A percentile compares a stretch with the other conserved stretches of the same genome.
Evolutionary conservation across 2,113 vertebrate species (phyloP).

Genomic region (Phycodurus eques): DNA sequence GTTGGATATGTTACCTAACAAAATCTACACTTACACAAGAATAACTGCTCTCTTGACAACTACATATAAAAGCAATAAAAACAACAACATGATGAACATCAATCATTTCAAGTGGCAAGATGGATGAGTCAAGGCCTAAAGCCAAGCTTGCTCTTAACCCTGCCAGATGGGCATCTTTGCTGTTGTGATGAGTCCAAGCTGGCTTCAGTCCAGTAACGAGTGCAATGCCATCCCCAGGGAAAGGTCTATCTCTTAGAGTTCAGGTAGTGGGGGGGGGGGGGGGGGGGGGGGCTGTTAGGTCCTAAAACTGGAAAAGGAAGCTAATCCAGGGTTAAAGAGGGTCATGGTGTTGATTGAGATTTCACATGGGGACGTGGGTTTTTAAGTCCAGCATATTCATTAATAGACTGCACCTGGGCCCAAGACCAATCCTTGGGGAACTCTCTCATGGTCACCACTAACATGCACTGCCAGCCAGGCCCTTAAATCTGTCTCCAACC

Average conservation of each 20-base stretch:
- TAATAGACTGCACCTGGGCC: conserved; percentile 72
- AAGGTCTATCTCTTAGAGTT: conserved; percentile 53
- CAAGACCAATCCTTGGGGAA: conserved; percentile 52
- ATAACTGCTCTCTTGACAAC: background rate
- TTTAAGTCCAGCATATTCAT: conserved; percentile 61
- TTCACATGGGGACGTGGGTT: conserved; percentile 57
- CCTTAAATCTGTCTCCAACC: conserved; percentile 61
- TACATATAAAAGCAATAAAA: conserved; percentile 4
- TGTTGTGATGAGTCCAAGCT: conserved; percentile 59
- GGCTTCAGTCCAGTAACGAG: conserved; percentile 41
- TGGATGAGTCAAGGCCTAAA: conserved; percentile 22
- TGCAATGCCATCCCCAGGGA: conserved; percentile 55
- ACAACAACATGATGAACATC: conserved; percentile 13
- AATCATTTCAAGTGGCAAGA: conserved; percentile 19
- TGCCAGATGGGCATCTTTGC: conserved; percentile 44
- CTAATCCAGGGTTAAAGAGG: conserved; percentile 74
- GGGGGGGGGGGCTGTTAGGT: conserved; percentile 30
- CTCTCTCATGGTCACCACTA: conserved; percentile 39
- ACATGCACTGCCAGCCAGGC: conserved; percentile 15
- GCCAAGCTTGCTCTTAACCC: conserved; percentile 36
- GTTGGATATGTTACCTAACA: background rate
- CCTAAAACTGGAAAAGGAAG: conserved; percentile 72
- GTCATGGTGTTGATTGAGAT: conserved; percentile 71
- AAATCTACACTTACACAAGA: background rate
- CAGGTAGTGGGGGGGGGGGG: conserved; percentile 45